These are phyloP conservation scores for Clanis bilineata DNA, from an alignment of 2,888 invertebrate genomes.

Conservation along the genomic window DNA sequence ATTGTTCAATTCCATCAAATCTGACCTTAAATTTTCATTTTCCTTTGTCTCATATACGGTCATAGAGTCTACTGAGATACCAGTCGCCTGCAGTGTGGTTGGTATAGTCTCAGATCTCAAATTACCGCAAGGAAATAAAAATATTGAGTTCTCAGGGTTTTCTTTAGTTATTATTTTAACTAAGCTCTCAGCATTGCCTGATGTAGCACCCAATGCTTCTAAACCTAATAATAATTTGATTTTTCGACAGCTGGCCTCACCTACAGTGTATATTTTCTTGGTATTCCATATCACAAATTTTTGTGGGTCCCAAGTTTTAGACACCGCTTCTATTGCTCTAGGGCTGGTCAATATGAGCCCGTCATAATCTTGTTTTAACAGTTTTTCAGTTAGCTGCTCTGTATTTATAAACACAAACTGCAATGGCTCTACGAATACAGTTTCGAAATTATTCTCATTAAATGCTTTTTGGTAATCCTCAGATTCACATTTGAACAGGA, in stretches of 20 bases:
- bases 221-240: slow-evolving; percentile 58
- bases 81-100: slow-evolving; percentile 40
- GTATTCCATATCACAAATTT: slow-evolving; percentile 61
- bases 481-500: slow-evolving; percentile 66
- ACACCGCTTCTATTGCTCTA: slow-evolving; percentile 63
- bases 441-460: slow-evolving; percentile 50
- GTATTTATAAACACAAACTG: slow-evolving; percentile 55
- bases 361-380: slow-evolving; percentile 46
- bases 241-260: slow-evolving; percentile 54
- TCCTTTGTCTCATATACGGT: slow-evolving; percentile 73
- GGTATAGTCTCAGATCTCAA: slow-evolving; percentile 63
- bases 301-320: slow-evolving; percentile 65
- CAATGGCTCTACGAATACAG: slow-evolving; percentile 67
- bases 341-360: slow-evolving; percentile 68
- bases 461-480: slow-evolving; percentile 67
- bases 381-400: slow-evolving; percentile 44
- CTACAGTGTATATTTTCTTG: slow-evolving; percentile 62
- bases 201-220: slow-evolving; percentile 52
- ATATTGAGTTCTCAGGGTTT: slow-evolving; percentile 46
- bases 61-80: slow-evolving; percentile 52
- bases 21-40: slow-evolving; percentile 55
- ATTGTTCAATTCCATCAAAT: slow-evolving; percentile 54
- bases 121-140: slow-evolving; percentile 71
- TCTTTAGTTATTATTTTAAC: slow-evolving; percentile 56
- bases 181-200: slow-evolving; percentile 65